Evolutionary conservation across 2,888 invertebrate genomes (phyloP).

Genomic region (Himalopsyche kuldschensis): DNA sequence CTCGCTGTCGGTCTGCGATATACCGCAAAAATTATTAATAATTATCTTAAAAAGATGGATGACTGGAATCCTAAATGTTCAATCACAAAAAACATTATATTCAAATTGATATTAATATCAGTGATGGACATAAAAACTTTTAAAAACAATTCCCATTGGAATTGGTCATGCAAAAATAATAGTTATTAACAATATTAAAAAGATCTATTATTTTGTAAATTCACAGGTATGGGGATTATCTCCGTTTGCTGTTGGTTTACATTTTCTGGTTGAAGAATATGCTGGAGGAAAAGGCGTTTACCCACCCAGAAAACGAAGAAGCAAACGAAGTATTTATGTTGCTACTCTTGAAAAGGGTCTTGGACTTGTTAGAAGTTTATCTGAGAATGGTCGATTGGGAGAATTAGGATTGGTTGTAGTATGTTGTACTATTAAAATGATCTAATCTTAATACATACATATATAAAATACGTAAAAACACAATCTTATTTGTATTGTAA

Average conservation of each 20-base stretch:
- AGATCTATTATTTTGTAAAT: background rate
- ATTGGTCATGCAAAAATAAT: background rate
- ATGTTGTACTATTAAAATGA: constrained; percentile 1
- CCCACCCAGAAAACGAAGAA: constrained; percentile 75
- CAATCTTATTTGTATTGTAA: too few relatives aligned
- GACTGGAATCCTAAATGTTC: too few relatives aligned
- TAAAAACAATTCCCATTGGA: too few relatives aligned
- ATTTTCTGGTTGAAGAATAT: constrained; percentile 93
- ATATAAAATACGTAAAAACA: too few relatives aligned
- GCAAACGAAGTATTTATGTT: constrained; percentile 79
- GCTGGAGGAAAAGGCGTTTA: constrained; percentile 90
- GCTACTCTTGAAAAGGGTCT: constrained; percentile 95
- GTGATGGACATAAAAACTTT: too few relatives aligned
- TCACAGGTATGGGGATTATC: constrained; percentile 77
- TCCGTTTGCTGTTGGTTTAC: constrained; percentile 83
- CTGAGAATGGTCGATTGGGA: constrained; percentile 72
- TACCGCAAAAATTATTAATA: too few relatives aligned
- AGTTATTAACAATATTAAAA: background rate
- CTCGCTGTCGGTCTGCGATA: too few relatives aligned
- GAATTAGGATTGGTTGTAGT: constrained; percentile 78
- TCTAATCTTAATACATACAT: too few relatives aligned
- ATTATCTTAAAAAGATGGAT: background rate
- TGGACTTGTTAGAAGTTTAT: constrained; percentile 80
- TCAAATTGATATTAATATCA: background rate
- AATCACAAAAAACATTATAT: background rate